Evolutionary conservation across 92 coral and sea anemone genomes (phyloP).

Genomic region (Virgularia gustaviana): DNA sequence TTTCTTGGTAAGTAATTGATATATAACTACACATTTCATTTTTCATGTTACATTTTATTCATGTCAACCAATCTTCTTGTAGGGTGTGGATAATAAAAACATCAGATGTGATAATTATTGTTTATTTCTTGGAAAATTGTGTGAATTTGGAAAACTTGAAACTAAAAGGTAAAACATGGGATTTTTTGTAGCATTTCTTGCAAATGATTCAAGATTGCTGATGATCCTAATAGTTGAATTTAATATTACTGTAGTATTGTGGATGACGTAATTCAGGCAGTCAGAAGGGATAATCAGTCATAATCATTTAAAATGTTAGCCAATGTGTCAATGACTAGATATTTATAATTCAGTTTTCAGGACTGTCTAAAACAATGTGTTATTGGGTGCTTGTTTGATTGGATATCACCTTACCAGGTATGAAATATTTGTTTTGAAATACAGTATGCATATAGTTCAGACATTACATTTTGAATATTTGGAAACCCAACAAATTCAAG

Average conservation of each 20-base stretch:
- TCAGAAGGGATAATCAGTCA: too few species aligned
- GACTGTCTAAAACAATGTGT: conserved; percentile 29
- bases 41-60: neutral
- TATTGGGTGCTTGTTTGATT: conserved; percentile 19
- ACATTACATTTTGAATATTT: neutral
- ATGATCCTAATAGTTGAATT: too few species aligned
- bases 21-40: neutral
- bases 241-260: neutral
- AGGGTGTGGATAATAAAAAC: conserved; percentile 29
- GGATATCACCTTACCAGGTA: conserved; percentile 33
- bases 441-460: too few species aligned
- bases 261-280: too few species aligned
- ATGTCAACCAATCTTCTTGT: neutral
- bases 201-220: too few species aligned
- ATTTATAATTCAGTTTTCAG: conserved; percentile 7
- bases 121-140: conserved; percentile 74
- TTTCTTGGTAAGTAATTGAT: conserved; percentile 22
- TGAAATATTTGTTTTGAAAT: neutral
- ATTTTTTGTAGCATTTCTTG: too few species aligned
- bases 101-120: conserved; percentile 71
- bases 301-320: too few species aligned
- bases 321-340: too few species aligned
- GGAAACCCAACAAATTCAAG: neutral
- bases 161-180: conserved; percentile 39
- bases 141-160: conserved; percentile 29